These are phyloP conservation scores for Diplodus puntazzo DNA, from an alignment of 2,797 vertebrate species.

Conservation along the genomic window DNA sequence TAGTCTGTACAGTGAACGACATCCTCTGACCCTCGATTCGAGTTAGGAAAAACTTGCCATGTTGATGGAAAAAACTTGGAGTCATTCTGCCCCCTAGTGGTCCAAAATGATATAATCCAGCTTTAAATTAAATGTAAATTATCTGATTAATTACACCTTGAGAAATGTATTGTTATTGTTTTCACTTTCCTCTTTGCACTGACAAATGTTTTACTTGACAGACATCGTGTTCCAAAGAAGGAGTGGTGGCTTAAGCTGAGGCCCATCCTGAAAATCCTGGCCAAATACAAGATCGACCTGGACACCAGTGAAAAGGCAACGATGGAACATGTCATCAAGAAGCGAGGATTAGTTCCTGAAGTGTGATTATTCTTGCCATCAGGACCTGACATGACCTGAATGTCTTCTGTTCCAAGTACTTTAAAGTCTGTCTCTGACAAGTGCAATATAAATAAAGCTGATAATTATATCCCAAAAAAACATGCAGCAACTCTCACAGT, in stretches of 20 bases:
- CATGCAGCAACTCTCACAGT: conserved; percentile 14
- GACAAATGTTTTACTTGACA: conserved; percentile 60
- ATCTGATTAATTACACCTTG: neutral
- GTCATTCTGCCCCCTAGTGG: conserved; percentile 3
- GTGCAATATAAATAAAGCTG: conserved; percentile 55
- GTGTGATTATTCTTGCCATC: conserved; percentile 34
- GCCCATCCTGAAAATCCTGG: conserved; percentile 92
- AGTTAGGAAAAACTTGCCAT: no score
- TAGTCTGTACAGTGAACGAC: no score
- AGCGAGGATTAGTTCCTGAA: conserved; percentile 63
- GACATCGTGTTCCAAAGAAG: conserved; percentile 90
- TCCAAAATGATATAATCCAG: neutral
- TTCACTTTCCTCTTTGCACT: conserved; percentile 4
- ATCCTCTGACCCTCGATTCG: no score
- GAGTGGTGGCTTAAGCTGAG: conserved; percentile 94
- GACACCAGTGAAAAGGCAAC: conserved; percentile 87
- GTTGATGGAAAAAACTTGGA: neutral
- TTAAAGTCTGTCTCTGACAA: conserved; percentile 34
- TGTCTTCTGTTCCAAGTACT: conserved; percentile 41
- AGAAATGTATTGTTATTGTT: conserved; percentile 1
- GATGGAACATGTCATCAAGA: conserved; percentile 89
- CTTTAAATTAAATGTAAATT: neutral
- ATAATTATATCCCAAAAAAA: neutral
- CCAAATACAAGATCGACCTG: conserved; percentile 89
- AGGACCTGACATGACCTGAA: neutral